Evolutionary conservation across 2,113 vertebrate species (phyloP).

Genomic region (Pongo pygmaeus): DNA sequence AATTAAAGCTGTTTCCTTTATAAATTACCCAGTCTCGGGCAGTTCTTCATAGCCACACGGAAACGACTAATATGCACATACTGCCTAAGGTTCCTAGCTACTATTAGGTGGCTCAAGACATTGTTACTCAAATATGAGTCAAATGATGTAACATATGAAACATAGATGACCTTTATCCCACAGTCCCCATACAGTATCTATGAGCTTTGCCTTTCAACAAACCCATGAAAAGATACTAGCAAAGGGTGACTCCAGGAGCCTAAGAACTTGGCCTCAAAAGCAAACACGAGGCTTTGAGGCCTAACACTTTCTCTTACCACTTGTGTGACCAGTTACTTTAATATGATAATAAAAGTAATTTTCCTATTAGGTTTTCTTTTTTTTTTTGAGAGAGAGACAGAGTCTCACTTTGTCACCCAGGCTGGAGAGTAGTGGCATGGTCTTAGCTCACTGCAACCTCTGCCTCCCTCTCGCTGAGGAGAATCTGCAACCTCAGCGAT

Average conservation of each 20-base stretch:
- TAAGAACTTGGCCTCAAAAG: neutral
- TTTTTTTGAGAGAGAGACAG: no score
- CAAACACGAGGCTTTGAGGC: neutral
- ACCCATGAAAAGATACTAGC: neutral
- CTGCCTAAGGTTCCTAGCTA: neutral
- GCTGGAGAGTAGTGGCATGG: no score
- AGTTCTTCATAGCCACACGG: no score
- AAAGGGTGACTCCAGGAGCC: neutral
- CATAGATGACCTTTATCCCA: neutral
- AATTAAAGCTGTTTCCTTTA: no score
- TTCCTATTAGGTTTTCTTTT: neutral
- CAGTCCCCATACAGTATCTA: neutral
- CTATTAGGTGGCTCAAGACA: neutral
- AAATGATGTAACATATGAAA: neutral
- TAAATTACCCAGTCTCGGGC: no score
- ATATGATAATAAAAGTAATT: neutral
- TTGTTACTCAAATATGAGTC: neutral
- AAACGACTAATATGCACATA: neutral
- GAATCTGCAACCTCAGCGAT: no score
- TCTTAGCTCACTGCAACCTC: no score
- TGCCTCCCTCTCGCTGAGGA: no score
- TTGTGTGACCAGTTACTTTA: neutral
- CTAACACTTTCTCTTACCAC: neutral
- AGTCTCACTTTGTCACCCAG: no score
- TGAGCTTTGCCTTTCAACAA: neutral